Base-by-base conservation (phyloP, 1,140 invertebrate genomes). In the Meloidogyne chitwoodi region DNA sequence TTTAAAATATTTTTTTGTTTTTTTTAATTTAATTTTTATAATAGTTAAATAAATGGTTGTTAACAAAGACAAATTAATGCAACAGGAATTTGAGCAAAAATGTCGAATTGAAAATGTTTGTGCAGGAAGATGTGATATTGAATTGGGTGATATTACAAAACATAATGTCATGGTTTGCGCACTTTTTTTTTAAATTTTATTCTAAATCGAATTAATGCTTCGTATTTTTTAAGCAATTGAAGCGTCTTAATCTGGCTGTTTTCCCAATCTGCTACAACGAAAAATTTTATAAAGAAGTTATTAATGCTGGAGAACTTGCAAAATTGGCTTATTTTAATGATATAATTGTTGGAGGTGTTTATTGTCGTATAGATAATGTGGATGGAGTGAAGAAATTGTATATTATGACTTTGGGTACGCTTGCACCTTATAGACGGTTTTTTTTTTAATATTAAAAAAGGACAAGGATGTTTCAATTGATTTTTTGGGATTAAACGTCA, bases 321-420 rank as follows among this genome's bases (percentile, higher is more conserved):
- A 98, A 98, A 91, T 90, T 99, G 87, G 97, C 95, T 8, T 99
- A 98, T 90, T 99, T 98, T 89, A 98, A 99, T 91, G 96, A 99
- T 87, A 96, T 99, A 86, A 95, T 99, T 76, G 90, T 99, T 76
- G 97, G 97, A 77, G 97, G 95, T 71, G 96, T 99, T 66, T 99
- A 96, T 89, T 99, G 96, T 90, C 91, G 97, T 84, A 92, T 98
- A 84, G 96, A 99, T 88, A 93, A 91, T 24, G 92, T 93, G 65
- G 94, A 97, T 84, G 94, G 93, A 87, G 91, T 92, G 80, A 91
- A 94, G 81, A 91, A 94, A 82, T 90, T 99, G 66, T 99, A 99
- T 87, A 99, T 99, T 83, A 99, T 99, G 96, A 99, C 97, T 34
- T 90, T 99, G 80, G 97, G 97, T 11, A 79, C 70, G 2, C 69